Percentiles rank a stretch among this genome's conserved stretches.
phyloP scores from a whole-genome alignment of 37 sponge, comb jelly and placozoan species.

The Amphimedon queenslandica region DNA sequence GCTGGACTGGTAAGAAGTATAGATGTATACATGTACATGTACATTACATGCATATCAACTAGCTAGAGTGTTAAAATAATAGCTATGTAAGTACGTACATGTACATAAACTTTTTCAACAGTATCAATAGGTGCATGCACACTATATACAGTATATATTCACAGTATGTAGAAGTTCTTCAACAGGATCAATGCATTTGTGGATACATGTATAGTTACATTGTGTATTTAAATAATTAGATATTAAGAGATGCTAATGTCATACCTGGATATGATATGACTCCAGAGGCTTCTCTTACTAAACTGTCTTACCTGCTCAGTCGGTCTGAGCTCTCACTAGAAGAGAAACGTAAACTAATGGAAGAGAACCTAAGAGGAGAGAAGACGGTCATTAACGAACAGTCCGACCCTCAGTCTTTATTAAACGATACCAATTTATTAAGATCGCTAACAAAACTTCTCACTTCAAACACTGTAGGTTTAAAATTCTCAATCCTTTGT shows the following conservation, averaged over 20 bases:
- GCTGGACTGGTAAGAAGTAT: conserved; percentile 65
- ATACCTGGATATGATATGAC: conserved; percentile 96
- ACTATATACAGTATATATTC: no score
- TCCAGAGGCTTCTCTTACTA: conserved; percentile 95
- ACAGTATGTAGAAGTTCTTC: no score
- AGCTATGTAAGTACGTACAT: conserved; percentile 2
- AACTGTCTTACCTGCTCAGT: conserved; percentile 81
- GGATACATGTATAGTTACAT: no score
- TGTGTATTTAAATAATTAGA: no score
- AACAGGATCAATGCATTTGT: no score
- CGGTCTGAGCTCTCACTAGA: conserved; percentile 22
- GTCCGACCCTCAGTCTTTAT: no score
- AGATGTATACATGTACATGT: not conserved
- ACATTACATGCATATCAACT: no score
- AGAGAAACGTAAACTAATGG: conserved; percentile 50
- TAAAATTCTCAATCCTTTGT: no score
- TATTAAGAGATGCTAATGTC: conserved; percentile 71
- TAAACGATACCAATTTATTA: conserved; percentile 27
- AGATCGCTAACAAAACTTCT: conserved; percentile 21
- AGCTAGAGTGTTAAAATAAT: no score
- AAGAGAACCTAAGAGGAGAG: conserved; percentile 69
- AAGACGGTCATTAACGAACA: conserved; percentile 39
- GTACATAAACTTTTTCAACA: not conserved
- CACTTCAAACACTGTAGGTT: no score
- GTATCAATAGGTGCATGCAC: not conserved